These are phyloP conservation scores for Brachionichthys hirsutus DNA, from an alignment of 2,113 vertebrate genomes.

Conservation along the genomic window DNA sequence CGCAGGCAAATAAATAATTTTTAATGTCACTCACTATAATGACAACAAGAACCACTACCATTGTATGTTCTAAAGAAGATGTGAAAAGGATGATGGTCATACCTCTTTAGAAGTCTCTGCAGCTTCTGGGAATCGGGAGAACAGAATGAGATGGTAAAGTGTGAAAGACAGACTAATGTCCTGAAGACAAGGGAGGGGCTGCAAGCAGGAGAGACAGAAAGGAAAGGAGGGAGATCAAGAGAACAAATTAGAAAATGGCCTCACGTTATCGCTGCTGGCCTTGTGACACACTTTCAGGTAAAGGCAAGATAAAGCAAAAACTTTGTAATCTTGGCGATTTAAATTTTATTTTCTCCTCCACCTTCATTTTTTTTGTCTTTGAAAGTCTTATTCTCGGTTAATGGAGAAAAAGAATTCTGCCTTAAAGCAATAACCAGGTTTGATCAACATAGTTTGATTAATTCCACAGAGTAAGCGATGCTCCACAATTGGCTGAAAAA, in stretches of 20 bases:
- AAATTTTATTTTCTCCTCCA: no score
- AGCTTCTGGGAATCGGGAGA: slow-evolving; percentile 8
- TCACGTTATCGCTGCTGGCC: slow-evolving; percentile 49
- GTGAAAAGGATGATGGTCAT: no score
- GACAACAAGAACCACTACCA: no score
- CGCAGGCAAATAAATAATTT: no score
- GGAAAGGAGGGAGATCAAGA: slow-evolving; percentile 14
- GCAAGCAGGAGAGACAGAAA: slow-evolving; percentile 24
- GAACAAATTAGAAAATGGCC: slow-evolving; percentile 34
- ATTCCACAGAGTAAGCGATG: slow-evolving; percentile 53
- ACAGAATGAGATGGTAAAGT: slow-evolving; percentile 6
- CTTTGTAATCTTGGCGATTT: no score
- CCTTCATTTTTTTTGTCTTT: no score
- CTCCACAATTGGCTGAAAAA: slow-evolving; percentile 61
- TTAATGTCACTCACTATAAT: no score
- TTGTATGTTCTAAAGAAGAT: no score
- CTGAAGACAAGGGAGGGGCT: slow-evolving; percentile 29
- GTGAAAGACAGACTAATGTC: slow-evolving; percentile 11
- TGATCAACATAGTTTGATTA: slow-evolving; percentile 50
- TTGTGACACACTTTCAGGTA: slow-evolving; percentile 58
- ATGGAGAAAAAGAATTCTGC: slow-evolving; percentile 1
- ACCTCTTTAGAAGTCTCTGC: no score
- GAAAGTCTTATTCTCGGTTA: neutral
- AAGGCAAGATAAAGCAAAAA: slow-evolving; percentile 21
- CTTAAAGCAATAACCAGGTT: slow-evolving; percentile 37